Evolutionary conservation across 2,113 vertebrate genomes (phyloP).

Genomic region (Pseudorasbora parva): DNA sequence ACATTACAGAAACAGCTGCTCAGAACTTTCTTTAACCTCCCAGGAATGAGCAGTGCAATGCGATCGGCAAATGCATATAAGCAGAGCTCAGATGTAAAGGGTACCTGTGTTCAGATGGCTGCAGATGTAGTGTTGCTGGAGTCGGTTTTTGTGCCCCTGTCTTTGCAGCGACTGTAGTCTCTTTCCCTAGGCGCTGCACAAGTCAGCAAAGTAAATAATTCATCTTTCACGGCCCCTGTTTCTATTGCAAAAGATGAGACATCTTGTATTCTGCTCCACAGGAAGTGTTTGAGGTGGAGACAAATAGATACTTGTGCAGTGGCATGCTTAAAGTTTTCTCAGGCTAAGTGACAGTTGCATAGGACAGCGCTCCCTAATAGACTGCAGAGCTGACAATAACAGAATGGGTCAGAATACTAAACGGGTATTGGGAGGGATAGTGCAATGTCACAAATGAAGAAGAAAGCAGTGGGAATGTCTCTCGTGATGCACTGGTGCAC

Average conservation of each 20-base stretch:
- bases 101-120: not conserved
- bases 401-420: conserved; percentile 39
- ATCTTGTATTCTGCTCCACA: conserved; percentile 49
- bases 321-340: conserved; percentile 49
- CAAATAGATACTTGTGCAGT: conserved; percentile 44
- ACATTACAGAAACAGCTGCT: not conserved
- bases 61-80: conserved; percentile 21
- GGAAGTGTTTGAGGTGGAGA: conserved; percentile 53
- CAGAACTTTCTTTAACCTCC: conserved; percentile 38
- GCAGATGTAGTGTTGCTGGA: conserved; percentile 26
- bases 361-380: conserved; percentile 42
- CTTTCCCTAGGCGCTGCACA: conserved; percentile 40
- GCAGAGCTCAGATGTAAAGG: conserved; percentile 16
- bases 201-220: conserved; percentile 61
- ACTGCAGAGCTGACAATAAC: conserved; percentile 37
- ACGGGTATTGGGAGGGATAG: not conserved
- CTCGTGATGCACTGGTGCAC: not conserved
- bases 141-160: conserved; percentile 44
- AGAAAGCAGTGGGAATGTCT: conserved; percentile 5
- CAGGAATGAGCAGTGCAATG: not conserved
- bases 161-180: conserved; percentile 41
- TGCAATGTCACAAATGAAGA: conserved; percentile 10
- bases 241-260: conserved; percentile 51
- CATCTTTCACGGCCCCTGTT: conserved; percentile 55
- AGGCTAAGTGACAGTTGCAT: conserved; percentile 47